Evolutionary conservation across 2,113 vertebrate species (phyloP), one percentile per base, ranked within the genome.

Genomic region (Xyliphius kryptos): DNA sequence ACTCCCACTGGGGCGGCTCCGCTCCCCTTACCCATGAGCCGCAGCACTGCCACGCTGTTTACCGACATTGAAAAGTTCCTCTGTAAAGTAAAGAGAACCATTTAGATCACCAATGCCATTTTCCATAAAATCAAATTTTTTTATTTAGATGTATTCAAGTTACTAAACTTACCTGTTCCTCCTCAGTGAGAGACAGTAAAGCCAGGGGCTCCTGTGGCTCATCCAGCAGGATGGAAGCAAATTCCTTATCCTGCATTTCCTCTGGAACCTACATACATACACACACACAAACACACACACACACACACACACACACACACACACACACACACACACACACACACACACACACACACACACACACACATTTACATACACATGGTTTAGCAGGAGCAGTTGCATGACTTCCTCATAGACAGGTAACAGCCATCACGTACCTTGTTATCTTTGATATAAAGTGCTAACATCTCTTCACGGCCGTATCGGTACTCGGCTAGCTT

Each of bases 11-110:
- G 73, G 3, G 83, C 48, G 9, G 86, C 74, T 0, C 76, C 81
- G 0, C 80, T 72, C 69, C 86, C 88, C 67, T 88, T 88, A 26
- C 87, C 88, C 89, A 89, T 89, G 67, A 90, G 85, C 75, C 89
- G 83, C 69, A 90, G 81, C 79, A 90, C 89, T 2, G 88, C 88
- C 75, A 87, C 85, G 17, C 88, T 89, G 75, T 89, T 89, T 80
- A 90, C 88, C 6, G 88, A 89, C 82, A 89, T 83, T 66, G 89
- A 89, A 78, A 89, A 90, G 80, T 90, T 90, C 72, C 89, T 87
- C 88, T 89, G 81, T 49, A 70, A 70, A 68, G 15, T 14, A 58
- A 41, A 36, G 38, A 36, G 41, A 11, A 58, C 19, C 17, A 2
- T 11, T 12, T 37, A n/a, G n/a, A n/a, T 43, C 11, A n/a, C 36